phyloP scores from a whole-genome alignment of 2,113 vertebrate species.

The Chaetodon trifascialis region DNA sequence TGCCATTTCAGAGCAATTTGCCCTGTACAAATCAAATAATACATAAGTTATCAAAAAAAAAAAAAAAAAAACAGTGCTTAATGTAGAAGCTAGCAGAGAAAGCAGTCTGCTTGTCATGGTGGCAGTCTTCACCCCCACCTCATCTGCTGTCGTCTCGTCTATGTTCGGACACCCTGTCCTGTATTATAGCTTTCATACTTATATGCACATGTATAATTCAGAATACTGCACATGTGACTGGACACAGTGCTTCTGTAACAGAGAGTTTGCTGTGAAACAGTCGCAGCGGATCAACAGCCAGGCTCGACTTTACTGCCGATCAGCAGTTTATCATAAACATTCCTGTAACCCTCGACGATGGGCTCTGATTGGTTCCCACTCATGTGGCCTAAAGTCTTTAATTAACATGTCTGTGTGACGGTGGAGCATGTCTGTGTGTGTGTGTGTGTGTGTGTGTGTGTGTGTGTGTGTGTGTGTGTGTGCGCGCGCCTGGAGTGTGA shows the following conservation, averaged over 20 bases:
- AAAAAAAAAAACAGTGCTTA: neutral
- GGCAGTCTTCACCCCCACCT: neutral
- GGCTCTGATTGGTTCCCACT: constrained; percentile 27
- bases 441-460: constrained; percentile 83
- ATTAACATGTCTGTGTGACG: constrained; percentile 70
- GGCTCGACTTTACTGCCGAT: neutral
- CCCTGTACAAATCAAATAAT: neutral
- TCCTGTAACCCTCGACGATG: constrained; percentile 8
- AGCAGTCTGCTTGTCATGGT: neutral
- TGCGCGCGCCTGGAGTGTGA: constrained; percentile 86
- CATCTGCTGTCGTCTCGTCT: neutral
- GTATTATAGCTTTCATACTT: no score
- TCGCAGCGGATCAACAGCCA: constrained; percentile 2
- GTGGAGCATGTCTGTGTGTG: constrained; percentile 19
- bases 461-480: constrained; percentile 34
- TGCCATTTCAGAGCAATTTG: neutral
- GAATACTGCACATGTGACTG: neutral
- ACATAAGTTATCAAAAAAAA: neutral
- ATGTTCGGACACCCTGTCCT: neutral
- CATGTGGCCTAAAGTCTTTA: constrained; percentile 53
- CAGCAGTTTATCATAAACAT: constrained; percentile 28
- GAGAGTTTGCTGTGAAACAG: neutral
- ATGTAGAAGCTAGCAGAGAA: neutral
- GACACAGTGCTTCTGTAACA: neutral
- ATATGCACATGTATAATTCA: neutral